Evolutionary conservation across 2,797 vertebrate species (phyloP).

Genomic region (Pipistrellus pipistrellus): DNA sequence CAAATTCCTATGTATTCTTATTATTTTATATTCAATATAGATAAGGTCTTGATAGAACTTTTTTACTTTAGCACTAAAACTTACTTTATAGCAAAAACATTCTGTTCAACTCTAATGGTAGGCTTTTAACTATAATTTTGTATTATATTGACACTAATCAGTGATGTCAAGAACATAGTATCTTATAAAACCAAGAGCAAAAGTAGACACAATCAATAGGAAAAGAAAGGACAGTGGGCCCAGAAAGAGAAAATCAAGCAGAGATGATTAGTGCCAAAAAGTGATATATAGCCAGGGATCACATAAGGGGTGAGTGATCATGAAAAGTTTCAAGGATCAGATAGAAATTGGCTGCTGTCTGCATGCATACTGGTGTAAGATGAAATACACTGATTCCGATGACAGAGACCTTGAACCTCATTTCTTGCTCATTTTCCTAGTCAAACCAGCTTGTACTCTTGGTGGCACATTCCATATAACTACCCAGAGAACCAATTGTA

Average conservation of each 20-base stretch:
- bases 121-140: conserved; percentile 13
- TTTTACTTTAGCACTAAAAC: conserved; percentile 62
- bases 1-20: background rate
- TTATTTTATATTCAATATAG: background rate
- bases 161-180: background rate
- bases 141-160: background rate
- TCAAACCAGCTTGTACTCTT: background rate
- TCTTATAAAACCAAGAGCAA: conserved; percentile 13
- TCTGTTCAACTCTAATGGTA: background rate
- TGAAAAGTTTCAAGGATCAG: background rate
- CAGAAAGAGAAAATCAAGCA: background rate
- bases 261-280: background rate
- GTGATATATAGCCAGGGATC: background rate
- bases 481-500: background rate
- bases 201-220: background rate
- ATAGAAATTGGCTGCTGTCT: background rate
- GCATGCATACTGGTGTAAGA: background rate
- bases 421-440: background rate
- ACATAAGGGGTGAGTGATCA: background rate
- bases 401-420: background rate
- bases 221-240: background rate
- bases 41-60: conserved; percentile 18
- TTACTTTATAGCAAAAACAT: conserved; percentile 30
- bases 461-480: background rate
- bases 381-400: background rate